phyloP scores from a whole-genome alignment of 2,113 vertebrate species.

The Takifugu flavidus region DNA sequence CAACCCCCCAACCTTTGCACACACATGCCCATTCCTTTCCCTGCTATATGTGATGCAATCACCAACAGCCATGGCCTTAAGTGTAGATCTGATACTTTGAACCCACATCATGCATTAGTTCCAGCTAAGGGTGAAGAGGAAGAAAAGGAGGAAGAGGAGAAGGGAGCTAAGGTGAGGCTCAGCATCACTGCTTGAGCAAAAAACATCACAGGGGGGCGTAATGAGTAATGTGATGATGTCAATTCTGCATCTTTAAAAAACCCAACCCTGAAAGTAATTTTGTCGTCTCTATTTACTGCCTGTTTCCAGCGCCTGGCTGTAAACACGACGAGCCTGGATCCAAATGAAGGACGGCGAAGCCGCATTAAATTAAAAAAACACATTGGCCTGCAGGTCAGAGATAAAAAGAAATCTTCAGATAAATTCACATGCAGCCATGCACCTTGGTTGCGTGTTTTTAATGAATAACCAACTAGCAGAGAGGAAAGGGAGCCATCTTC shows the following conservation, averaged over 20 bases:
- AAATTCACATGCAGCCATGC: slow-evolving; percentile 25
- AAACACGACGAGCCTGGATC: neutral
- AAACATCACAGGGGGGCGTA: slow-evolving; percentile 26
- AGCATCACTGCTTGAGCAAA: slow-evolving; percentile 23
- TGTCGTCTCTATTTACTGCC: slow-evolving; percentile 9
- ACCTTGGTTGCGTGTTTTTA: slow-evolving; percentile 57
- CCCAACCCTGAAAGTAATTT: slow-evolving; percentile 34
- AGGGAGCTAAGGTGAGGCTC: slow-evolving; percentile 29
- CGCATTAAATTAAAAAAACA: slow-evolving; percentile 20
- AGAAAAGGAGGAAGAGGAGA: slow-evolving; percentile 2
- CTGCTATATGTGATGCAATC: slow-evolving; percentile 31
- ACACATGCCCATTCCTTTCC: slow-evolving; percentile 21
- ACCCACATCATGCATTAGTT: slow-evolving; percentile 34
- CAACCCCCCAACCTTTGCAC: slow-evolving; percentile 7
- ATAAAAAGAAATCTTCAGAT: slow-evolving; percentile 11
- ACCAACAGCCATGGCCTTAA: slow-evolving; percentile 39
- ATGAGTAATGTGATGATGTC: slow-evolving; percentile 52
- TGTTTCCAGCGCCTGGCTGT: no score
- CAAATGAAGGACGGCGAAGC: slow-evolving; percentile 12
- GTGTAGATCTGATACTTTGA: slow-evolving; percentile 45
- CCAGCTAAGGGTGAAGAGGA: slow-evolving; percentile 11
- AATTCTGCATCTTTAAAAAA: slow-evolving; percentile 36
- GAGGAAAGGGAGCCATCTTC: slow-evolving; percentile 76
- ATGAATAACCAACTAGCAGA: slow-evolving; percentile 71
- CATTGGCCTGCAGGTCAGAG: slow-evolving; percentile 13